These are phyloP conservation scores for Papilio polytes DNA, from an alignment of 1,140 invertebrate species.

Conservation along the genomic window DNA sequence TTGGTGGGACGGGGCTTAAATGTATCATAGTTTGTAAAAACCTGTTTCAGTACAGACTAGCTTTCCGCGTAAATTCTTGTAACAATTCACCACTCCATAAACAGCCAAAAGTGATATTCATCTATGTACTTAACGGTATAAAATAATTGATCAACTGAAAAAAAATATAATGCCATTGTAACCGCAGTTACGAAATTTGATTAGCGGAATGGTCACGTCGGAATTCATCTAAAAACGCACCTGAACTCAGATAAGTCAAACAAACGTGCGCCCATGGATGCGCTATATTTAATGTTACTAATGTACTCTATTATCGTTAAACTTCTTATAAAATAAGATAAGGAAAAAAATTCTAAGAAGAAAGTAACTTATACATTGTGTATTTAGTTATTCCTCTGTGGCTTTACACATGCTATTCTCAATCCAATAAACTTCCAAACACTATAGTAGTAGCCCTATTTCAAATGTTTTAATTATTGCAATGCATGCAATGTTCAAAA, in stretches of 20 bases:
- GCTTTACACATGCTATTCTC: no score
- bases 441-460: no score
- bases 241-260: conserved; percentile 44
- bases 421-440: no score
- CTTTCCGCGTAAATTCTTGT: conserved; percentile 6
- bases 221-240: conserved; percentile 70
- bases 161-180: conserved; percentile 76
- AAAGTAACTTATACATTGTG: no score
- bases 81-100: conserved; percentile 39
- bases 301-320: no score
- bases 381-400: no score
- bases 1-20: no score
- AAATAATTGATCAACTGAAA: conserved; percentile 78
- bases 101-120: conserved; percentile 54
- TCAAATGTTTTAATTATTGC: no score
- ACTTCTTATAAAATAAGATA: no score
- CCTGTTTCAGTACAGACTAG: not conserved
- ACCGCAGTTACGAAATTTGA: conserved; percentile 83
- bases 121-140: conserved; percentile 77
- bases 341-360: no score
- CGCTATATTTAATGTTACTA: conserved; percentile 34
- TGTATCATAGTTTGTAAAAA: not conserved
- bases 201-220: conserved; percentile 81
- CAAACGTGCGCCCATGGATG: conserved; percentile 48
- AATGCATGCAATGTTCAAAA: no score